Conservation (phyloP, 2,888 invertebrate species). For the Diaperis boleti region DNA sequence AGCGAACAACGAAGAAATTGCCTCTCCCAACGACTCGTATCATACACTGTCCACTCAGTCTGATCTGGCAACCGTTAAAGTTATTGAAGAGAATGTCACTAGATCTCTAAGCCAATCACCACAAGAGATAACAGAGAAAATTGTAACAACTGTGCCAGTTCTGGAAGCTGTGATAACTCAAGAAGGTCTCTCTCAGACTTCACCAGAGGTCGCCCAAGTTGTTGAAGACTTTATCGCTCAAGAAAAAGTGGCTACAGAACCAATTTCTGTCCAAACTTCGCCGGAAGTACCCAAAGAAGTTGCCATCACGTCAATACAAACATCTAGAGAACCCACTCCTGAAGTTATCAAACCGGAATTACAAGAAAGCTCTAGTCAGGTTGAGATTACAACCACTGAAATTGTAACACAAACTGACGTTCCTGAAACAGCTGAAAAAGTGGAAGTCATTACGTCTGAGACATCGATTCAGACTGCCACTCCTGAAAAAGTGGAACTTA, state of each 20-base stretch:
- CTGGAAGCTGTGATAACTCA: constrained; percentile 71
- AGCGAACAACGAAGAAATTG: constrained; percentile 68
- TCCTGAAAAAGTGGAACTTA: constrained; percentile 57
- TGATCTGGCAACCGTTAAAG: constrained; percentile 73
- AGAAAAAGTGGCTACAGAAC: constrained; percentile 62
- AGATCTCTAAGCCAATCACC: constrained; percentile 71
- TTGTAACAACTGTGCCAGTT: constrained; percentile 71
- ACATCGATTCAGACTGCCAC: constrained; percentile 65
- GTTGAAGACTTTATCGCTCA: constrained; percentile 56
- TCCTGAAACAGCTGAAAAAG: constrained; percentile 47
- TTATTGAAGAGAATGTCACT: constrained; percentile 75
- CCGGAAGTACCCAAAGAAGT: constrained; percentile 62
- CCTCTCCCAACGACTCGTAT: constrained; percentile 71
- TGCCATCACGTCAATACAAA: constrained; percentile 70
- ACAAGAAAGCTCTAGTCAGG: constrained; percentile 66
- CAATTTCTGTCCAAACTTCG: constrained; percentile 72
- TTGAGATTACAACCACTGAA: constrained; percentile 57
- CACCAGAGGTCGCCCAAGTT: constrained; percentile 67
- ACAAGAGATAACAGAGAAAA: constrained; percentile 66
- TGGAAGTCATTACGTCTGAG: constrained; percentile 60
- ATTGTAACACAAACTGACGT: constrained; percentile 67
- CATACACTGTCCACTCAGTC: constrained; percentile 72
- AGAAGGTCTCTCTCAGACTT: constrained; percentile 72
- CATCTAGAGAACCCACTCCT: constrained; percentile 60
- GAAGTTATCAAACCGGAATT: constrained; percentile 64